Percentiles rank a stretch among this genome's conserved stretches.
phyloP scores from a whole-genome alignment of 1,140 invertebrate genomes.

The Harpegnathos saltator region DNA sequence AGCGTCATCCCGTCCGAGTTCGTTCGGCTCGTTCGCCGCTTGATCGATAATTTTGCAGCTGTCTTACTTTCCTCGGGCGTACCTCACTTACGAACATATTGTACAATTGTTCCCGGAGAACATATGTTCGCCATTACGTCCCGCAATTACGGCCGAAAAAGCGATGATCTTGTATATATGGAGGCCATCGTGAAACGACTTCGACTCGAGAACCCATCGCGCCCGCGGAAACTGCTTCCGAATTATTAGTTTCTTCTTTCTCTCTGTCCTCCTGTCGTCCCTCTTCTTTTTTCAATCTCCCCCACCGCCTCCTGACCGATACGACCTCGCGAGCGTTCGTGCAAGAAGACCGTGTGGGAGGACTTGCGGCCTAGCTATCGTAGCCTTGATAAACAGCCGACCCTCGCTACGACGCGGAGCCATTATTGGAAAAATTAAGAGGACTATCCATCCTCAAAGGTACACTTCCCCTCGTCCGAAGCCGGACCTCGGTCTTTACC shows the following conservation, averaged over 20 bases:
- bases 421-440: constrained; percentile 82
- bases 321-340: constrained; percentile 57
- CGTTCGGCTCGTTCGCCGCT: not conserved
- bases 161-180: constrained; percentile 40
- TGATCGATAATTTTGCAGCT: not conserved
- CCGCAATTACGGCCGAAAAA: constrained; percentile 17
- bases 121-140: constrained; percentile 8
- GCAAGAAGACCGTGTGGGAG: constrained; percentile 61
- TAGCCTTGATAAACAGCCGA: constrained; percentile 77
- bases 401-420: constrained; percentile 64
- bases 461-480: constrained; percentile 52
- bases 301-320: not conserved
- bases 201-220: constrained; percentile 36
- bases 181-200: constrained; percentile 16
- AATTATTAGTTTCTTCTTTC: constrained; percentile 54
- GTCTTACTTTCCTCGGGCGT: too few relatives aligned
- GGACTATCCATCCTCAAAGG: constrained; percentile 74
- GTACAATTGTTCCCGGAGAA: constrained; percentile 8
- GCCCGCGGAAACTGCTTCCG: constrained; percentile 11
- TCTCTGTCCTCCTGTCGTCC: not conserved
- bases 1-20: not conserved
- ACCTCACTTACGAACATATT: constrained; percentile 7
- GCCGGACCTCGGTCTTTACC: constrained; percentile 31
- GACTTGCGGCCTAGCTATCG: constrained; percentile 67
- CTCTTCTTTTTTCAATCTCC: not conserved